phyloP scores from a whole-genome alignment of 2,113 vertebrate genomes.

The Equus przewalskii region DNA sequence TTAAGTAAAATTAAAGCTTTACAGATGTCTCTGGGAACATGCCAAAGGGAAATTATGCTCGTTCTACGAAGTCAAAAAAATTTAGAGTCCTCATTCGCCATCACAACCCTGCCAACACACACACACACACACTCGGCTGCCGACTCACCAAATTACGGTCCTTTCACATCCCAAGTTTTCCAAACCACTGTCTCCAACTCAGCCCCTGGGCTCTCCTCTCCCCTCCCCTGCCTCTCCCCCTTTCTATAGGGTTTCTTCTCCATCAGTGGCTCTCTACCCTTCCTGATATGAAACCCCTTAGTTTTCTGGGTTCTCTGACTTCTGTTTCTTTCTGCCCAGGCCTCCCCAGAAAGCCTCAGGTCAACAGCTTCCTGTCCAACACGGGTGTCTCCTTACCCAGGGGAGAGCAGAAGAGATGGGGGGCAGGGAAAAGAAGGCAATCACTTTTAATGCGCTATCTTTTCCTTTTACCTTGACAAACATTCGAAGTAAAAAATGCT shows the following conservation, averaged over 20 bases:
- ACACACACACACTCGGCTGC: background rate
- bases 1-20: background rate
- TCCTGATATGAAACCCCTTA: background rate
- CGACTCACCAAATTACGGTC: background rate
- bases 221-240: fast-evolving
- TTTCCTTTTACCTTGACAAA: background rate
- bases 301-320: background rate
- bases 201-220: background rate
- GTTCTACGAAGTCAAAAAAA: background rate
- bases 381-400: background rate
- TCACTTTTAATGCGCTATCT: background rate
- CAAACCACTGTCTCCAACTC: background rate
- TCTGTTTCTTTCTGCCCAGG: background rate
- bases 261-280: background rate
- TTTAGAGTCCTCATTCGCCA: background rate
- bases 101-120: background rate
- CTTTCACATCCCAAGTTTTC: background rate
- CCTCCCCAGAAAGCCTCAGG: too few species aligned
- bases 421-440: background rate
- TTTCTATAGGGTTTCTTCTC: background rate
- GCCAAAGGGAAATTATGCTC: background rate
- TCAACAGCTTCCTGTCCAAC: background rate
- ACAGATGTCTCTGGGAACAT: background rate
- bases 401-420: background rate
- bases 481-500: background rate